Percentiles rank a stretch among this genome's conserved stretches.
Evolutionary conservation across 2,113 vertebrate species (phyloP).

Genomic region (Pedetes capensis): DNA sequence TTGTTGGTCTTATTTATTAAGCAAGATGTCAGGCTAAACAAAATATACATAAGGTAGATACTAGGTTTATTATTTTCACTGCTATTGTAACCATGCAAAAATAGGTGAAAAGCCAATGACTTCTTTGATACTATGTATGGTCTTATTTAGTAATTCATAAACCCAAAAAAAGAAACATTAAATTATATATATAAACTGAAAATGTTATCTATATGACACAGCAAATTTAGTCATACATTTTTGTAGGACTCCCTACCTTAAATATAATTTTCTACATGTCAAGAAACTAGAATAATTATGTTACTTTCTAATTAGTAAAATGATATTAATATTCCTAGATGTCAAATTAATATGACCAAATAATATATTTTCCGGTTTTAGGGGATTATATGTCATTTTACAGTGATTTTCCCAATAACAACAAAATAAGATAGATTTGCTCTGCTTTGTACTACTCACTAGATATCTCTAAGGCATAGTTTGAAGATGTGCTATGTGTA

Average conservation of each 20-base stretch:
- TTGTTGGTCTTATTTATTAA: not conserved
- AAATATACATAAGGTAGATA: not conserved
- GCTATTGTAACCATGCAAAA: not conserved
- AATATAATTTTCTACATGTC: not conserved
- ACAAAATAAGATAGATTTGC: slow-evolving; percentile 71
- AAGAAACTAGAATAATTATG: slow-evolving; percentile 43
- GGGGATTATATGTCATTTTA: slow-evolving; percentile 59
- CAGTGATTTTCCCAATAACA: slow-evolving; percentile 45
- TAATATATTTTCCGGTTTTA: slow-evolving; percentile 46
- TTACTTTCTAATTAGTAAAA: slow-evolving; percentile 48
- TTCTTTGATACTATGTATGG: not conserved
- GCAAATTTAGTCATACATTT: not conserved
- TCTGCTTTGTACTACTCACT: slow-evolving; percentile 48
- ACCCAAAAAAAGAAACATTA: not conserved
- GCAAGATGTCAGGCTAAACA: not conserved
- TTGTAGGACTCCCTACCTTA: not conserved
- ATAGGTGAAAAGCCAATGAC: not conserved
- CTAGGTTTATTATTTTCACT: not conserved
- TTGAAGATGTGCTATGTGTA: slow-evolving; percentile 68
- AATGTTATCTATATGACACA: not conserved
- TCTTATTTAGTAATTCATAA: not conserved
- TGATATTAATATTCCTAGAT: slow-evolving; percentile 50
- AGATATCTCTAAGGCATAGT: slow-evolving; percentile 70
- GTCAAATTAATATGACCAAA: slow-evolving; percentile 34
- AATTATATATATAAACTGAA: not conserved